phyloP scores from a whole-genome alignment of 2,113 vertebrate genomes.

The Todiramphus chloris region DNA sequence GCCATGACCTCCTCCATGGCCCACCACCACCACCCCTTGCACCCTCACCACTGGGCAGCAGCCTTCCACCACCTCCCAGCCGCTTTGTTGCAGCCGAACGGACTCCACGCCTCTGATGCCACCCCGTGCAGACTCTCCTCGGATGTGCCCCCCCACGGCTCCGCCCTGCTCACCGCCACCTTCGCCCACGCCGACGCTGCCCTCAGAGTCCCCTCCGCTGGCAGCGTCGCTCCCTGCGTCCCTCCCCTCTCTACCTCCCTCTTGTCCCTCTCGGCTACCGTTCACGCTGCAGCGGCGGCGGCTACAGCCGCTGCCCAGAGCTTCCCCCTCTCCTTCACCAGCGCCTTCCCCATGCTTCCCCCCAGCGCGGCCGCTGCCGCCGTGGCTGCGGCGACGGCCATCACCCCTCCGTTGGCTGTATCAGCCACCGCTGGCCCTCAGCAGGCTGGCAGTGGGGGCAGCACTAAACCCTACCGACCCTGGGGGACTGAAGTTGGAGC shows the following conservation, averaged over 20 bases:
- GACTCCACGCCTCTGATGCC: constrained; percentile 74
- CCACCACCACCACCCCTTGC: constrained; percentile 75
- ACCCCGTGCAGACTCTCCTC: constrained; percentile 77
- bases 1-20: constrained; percentile 84
- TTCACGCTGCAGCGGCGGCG: constrained; percentile 80
- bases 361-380: constrained; percentile 72
- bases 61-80: constrained; percentile 84
- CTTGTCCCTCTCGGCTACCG: constrained; percentile 85
- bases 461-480: constrained; percentile 86
- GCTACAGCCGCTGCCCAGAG: constrained; percentile 82
- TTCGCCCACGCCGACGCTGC: constrained; percentile 82
- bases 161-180: constrained; percentile 80
- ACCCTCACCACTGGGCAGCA: constrained; percentile 85
- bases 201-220: constrained; percentile 77
- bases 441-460: constrained; percentile 70
- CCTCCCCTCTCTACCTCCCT: constrained; percentile 86
- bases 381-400: constrained; percentile 75
- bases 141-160: constrained; percentile 75
- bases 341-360: constrained; percentile 83
- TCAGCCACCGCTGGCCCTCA: constrained; percentile 76
- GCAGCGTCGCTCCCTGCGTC: constrained; percentile 77
- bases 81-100: constrained; percentile 77
- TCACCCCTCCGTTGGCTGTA: constrained; percentile 77
- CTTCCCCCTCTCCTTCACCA: constrained; percentile 83
- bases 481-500: constrained; percentile 96